Evolutionary conservation across 2,888 invertebrate species (phyloP).

Genomic region (Conomelus anceps): DNA sequence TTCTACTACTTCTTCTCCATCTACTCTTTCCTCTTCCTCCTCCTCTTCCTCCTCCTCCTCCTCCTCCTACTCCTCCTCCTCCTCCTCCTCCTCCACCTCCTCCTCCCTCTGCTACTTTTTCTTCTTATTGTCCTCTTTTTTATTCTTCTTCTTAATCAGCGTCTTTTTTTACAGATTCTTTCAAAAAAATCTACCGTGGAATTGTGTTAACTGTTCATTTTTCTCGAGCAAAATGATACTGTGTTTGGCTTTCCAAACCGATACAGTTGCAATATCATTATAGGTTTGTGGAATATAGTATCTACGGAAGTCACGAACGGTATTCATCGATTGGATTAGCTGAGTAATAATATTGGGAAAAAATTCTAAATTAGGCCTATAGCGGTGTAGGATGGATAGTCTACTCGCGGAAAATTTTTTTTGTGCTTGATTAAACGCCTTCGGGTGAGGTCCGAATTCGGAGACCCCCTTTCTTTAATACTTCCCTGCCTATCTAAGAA

Average conservation of each 20-base stretch:
- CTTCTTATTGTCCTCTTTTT: background rate
- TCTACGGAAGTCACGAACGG: background rate
- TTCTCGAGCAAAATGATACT: background rate
- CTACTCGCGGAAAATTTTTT: too few species aligned
- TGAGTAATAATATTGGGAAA: too few species aligned
- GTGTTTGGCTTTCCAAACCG: background rate
- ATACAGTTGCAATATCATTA: background rate
- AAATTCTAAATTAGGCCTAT: too few species aligned
- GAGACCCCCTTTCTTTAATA: too few species aligned
- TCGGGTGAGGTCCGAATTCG: too few species aligned
- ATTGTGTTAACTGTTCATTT: background rate
- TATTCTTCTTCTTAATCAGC: background rate
- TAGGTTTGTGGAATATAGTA: background rate
- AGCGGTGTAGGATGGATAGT: too few species aligned
- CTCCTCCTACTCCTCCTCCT: background rate
- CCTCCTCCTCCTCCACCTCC: background rate
- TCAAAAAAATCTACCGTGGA: background rate
- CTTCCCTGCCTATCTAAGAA: too few species aligned
- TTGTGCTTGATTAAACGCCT: too few species aligned
- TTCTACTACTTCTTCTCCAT: background rate
- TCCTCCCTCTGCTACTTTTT: background rate
- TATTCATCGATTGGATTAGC: background rate
- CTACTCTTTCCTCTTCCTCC: background rate
- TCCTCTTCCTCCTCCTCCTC: background rate
- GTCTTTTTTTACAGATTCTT: background rate